Evolutionary conservation across 1,140 invertebrate species (phyloP), one percentile per base, ranked within the genome.

Genomic region (Ips typographus): DNA sequence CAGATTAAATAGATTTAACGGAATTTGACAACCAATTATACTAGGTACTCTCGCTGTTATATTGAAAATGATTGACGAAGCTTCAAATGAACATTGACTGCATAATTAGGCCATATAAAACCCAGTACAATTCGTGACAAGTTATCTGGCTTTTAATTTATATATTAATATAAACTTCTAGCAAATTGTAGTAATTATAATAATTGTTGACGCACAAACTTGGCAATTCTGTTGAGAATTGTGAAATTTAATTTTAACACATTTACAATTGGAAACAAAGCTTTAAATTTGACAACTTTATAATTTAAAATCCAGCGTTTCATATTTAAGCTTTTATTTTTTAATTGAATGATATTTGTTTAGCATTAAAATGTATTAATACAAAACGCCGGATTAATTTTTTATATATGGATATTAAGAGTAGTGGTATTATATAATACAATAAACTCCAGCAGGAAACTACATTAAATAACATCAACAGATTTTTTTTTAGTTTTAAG

Each of bases 381-480:
- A 47, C n/a, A 47, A 5, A 47, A 4, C n/a, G 44, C n/a, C 44
- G n/a, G 44, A n/a, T 55, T 55, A 5, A 22, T 37, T 55, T 55
- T 55, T 8, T 59, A 59, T 59, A 40, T n/a, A 59, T 47, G 49
- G 6, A 36, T 62, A 49, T 62, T 62, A 51, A 53, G 39, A 53
- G 22, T 65, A 65, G 64, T 63, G 40, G 52, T 40, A 67, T 53
- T 59, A 61, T 65, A 65, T 55, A 65, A 42, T 68, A 49, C 47
- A 71, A 68, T 61, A 73, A 73, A 74, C 74, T 75, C 74, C 68
- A 74, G 75, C 72, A 65, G 72, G 74, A 77, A 75, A 69, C 71
- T 75, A 77, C 72, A 76, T 75, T 67, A 68, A 76, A 65, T 74
- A 77, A 75, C 74, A 75, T 74, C 73, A 75, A 75, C 74, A 70